These are phyloP conservation scores for Ancistrus triradiatus DNA, from an alignment of 2,113 vertebrate species.

Conservation along the genomic window DNA sequence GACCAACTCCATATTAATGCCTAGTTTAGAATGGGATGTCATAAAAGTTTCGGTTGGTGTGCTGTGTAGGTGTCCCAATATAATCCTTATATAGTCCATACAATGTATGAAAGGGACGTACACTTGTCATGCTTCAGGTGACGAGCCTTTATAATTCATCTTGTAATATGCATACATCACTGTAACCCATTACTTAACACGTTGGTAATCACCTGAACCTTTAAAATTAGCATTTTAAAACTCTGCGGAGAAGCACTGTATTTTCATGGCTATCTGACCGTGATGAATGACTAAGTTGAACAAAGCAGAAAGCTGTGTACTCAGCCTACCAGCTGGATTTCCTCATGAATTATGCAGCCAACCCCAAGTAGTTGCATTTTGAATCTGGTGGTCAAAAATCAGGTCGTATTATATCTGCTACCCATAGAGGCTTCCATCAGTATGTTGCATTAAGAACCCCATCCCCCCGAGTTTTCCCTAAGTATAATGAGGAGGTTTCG, in stretches of 20 bases:
- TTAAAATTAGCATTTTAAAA: constrained; percentile 13
- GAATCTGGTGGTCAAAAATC: constrained; percentile 1
- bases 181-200: background rate
- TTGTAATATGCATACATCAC: background rate
- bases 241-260: constrained; percentile 18
- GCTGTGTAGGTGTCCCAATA: too few relatives aligned
- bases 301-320: constrained; percentile 31
- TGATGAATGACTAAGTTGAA: constrained; percentile 31
- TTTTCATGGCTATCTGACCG: constrained; percentile 25
- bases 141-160: too few relatives aligned
- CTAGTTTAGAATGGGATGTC: too few relatives aligned
- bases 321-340: constrained; percentile 21
- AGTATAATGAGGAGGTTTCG: background rate
- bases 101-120: too few relatives aligned
- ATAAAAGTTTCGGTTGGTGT: too few relatives aligned
- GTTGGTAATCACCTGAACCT: constrained; percentile 11
- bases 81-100: too few relatives aligned
- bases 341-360: constrained; percentile 34
- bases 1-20: too few relatives aligned
- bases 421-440: constrained; percentile 18
- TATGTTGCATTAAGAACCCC: constrained; percentile 25
- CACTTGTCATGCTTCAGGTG: too few relatives aligned
- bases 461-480: constrained; percentile 9
- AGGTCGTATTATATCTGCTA: constrained; percentile 19
- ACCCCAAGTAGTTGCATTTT: constrained; percentile 31